Percentiles rank a stretch among this genome's conserved stretches.
phyloP scores from a whole-genome alignment of 2,888 invertebrate species.

The Lasioglossum vierecki region DNA sequence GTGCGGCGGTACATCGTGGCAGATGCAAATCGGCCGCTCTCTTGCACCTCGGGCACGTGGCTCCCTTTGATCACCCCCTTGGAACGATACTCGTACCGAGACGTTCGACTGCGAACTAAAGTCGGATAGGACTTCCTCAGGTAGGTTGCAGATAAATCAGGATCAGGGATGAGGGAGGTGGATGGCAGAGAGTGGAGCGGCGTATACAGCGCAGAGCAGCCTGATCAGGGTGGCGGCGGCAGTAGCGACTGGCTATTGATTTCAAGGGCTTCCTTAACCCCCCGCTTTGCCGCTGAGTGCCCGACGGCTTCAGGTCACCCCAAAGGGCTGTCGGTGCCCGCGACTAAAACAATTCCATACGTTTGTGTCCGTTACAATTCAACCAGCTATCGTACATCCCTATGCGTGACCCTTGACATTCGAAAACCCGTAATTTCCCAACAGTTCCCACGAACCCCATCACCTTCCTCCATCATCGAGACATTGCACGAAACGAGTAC shows the following conservation, averaged over 20 bases:
- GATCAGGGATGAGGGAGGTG: constrained; percentile 61
- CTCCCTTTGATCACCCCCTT: constrained; percentile 19
- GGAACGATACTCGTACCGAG: constrained; percentile 55
- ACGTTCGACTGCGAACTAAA: constrained; percentile 66
- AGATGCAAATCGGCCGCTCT: background rate
- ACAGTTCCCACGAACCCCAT: background rate
- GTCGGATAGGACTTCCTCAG: constrained; percentile 58
- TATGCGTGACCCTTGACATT: background rate
- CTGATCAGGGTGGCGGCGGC: constrained; percentile 81
- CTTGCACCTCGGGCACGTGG: constrained; percentile 35
- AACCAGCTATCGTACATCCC: background rate
- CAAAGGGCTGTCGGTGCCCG: constrained; percentile 76
- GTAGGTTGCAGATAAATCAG: constrained; percentile 68
- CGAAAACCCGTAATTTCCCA: background rate
- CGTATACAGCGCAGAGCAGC: constrained; percentile 78
- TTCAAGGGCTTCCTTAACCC: constrained; percentile 83
- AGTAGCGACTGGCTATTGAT: constrained; percentile 83
- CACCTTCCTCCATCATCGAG: background rate
- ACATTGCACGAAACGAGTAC: background rate
- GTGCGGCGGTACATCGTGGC: background rate
- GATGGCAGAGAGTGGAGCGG: constrained; percentile 72
- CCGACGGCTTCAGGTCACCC: constrained; percentile 80
- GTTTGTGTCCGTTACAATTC: constrained; percentile 21
- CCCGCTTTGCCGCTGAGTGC: constrained; percentile 75
- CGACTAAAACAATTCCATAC: constrained; percentile 69